Evolutionary conservation across 2,797 vertebrate genomes (phyloP), one percentile per base, ranked within the genome.

Genomic region (Phrynocephalus guinanensis): DNA sequence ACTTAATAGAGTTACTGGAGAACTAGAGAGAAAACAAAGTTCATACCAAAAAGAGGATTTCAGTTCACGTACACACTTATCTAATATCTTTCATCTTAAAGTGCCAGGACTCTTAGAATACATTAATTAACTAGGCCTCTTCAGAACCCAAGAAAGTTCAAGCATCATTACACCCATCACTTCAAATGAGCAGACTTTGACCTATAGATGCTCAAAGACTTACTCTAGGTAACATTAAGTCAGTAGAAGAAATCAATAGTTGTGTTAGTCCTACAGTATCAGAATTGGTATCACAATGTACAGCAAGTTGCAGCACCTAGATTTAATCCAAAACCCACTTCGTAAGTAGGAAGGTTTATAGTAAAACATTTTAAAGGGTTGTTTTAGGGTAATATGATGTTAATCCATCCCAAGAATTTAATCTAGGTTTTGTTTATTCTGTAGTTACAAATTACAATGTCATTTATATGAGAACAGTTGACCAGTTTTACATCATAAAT

Each of bases 21-120:
- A 80, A 26, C 71, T 78, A 71, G 24, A 52, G 63, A 89, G 86
- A 3, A 66, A 8, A 73, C 76, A 20, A 1, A 80, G 84, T 48
- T 88, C 60, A 1, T 60, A 0, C 20, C 26, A 0, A 63, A 87
- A 88, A 50, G 18, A 75, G 79, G 71, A 50, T 85, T 83, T 87
- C 15, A 1, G 79, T 72, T 83, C 78, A 68, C 1, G 0, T 44
- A 16, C 50, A 67, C 18, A 52, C 89, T 86, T 77, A 77, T 75
- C 77, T 11, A 68, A 75, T 7, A 88, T 77, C 0, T 86, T 93
- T 26, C 84, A 66, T 79, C 13, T 52, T 26, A 86, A 89, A 87
- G 79, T 89, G 87, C 67, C 91, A 92, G 44, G 67, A 0, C 79
- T 91, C 78, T 93, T 90, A 87, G 90, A 90, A 92, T 92, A 92